Base-by-base conservation (phyloP, 2,888 invertebrate genomes). In the Ryuthela nishihirai region DNA sequence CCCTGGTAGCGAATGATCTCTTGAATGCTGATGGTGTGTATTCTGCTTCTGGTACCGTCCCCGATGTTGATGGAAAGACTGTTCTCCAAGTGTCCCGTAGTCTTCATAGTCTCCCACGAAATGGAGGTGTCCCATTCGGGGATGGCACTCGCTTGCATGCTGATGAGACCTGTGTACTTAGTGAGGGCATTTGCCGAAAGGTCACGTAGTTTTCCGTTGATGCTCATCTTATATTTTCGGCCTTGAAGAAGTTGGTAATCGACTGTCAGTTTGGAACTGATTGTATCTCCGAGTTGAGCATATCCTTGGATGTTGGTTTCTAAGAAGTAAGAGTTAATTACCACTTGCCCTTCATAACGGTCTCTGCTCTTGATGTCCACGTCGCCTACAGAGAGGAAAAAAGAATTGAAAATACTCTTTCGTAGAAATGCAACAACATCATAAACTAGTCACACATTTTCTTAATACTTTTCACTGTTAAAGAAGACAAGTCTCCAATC, bases 321-420 rank as follows among this genome's bases (percentile, higher is more conserved):
- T 15, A 65, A 15, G 2, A 38, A 40, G 9, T 45, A 58, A 10
- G 61, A 58, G 18, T 34, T 58, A 1, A 65, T 44, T 10, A 41
- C 52, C 9, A 64, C 21, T 54, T 65, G 56, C n/a, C 43, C 26
- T 15, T 62, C 62, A 25, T 65, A 64, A 7, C 65, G 47, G n/a
- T 44, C 36, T 23, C 35, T 40, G 26, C 47, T 52, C 17, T 53
- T 46, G 5, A 55, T 20, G 39, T 62, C 61, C 18, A 62, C 20
- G 38, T 44, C 48, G 10, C 46, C 61, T 62, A 6, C 7, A 48
- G 45, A 23, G 18, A 21, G 24, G 35, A 25, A 15, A 12, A 29
- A 24, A 46, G 9, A 21, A 5, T 18, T 26, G 18, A 41, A 24
- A 41, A 41, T 41, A n/a, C n/a, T n/a, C n/a, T n/a, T n/a, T n/a